Evolutionary conservation across 2,888 invertebrate genomes (phyloP).

Genomic region (Chrysopilus asiliformis): DNA sequence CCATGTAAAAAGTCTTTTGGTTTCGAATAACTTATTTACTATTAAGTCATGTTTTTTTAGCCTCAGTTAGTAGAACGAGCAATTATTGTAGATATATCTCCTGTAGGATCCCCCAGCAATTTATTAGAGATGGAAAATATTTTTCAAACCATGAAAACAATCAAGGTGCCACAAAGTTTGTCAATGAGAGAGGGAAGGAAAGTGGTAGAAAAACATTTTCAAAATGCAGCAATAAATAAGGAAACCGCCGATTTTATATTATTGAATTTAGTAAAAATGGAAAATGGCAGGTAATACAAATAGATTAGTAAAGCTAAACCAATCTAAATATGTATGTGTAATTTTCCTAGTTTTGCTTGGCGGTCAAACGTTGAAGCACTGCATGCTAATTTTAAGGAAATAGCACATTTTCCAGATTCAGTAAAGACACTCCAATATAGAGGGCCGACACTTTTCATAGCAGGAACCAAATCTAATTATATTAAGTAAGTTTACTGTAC

Average conservation of each 20-base stretch:
- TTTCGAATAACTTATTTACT: not conserved
- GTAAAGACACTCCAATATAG: conserved; percentile 21
- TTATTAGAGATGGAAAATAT: conserved; percentile 44
- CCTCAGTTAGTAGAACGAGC: conserved; percentile 50
- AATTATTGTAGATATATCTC: conserved; percentile 61
- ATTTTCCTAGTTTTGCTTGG: conserved; percentile 51
- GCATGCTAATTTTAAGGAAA: conserved; percentile 48
- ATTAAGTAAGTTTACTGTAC: conserved; percentile 44
- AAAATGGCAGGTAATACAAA: conserved; percentile 36
- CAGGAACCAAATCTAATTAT: conserved; percentile 70
- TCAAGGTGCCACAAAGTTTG: conserved; percentile 46
- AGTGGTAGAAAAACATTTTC: conserved; percentile 50
- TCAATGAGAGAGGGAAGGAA: conserved; percentile 57
- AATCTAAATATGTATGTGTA: too few species aligned
- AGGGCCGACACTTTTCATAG: conserved; percentile 71
- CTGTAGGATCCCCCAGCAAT: conserved; percentile 42
- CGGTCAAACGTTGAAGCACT: conserved; percentile 65
- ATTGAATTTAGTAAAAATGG: conserved; percentile 65
- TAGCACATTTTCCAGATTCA: conserved; percentile 48
- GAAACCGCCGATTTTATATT: conserved; percentile 63
- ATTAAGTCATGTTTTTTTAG: conserved; percentile 24
- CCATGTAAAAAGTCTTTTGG: conserved; percentile 39
- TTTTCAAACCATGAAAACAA: conserved; percentile 51
- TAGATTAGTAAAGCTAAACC: not conserved
- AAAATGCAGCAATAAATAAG: conserved; percentile 40